Evolutionary conservation across 2,113 vertebrate species (phyloP), one percentile per base, ranked within the genome.

Genomic region (Desmodus rotundus): DNA sequence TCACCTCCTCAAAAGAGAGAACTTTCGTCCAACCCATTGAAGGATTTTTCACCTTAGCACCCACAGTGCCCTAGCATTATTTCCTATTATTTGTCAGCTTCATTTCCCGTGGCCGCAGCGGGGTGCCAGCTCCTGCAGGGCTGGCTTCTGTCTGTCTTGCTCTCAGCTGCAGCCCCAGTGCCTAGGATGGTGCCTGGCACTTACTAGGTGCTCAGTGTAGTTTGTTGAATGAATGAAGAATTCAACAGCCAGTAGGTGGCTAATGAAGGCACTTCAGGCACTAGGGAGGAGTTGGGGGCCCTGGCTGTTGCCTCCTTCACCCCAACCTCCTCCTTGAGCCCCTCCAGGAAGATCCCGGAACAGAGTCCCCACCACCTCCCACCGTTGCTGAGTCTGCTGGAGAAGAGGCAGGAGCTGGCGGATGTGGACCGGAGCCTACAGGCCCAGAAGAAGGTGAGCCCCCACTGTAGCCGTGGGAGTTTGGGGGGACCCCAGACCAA

Each of bases 361-460:
- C 63, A 74, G 33, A 96, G 84, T 0, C 10, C 12, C 0, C 58
- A 45, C 12, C 36, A 9, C 1, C 68, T 92, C 63, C 97, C 56
- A 0, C 81, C 82, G 0, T 94, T 97, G 88, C 93, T 74, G 0
- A 80, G 77, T 0, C 82, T 99, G 47, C 89, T 99, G 96, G 98
- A 98, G 85, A 99, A 98, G 96, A 98, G 94, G 9, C 83, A 47
- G 45, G 98, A 99, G 90, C 47, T 97, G 70, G 65, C 5, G 0
- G 96, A 97, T 6, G 96, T 96, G 4, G 97, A 98, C 33, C 77
- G 0, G 72, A 38, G 7, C 1, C 97, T 98, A 65, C 81, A 41
- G 73, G 96, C 87, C 33, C 97, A 97, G 93, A 98, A 93, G 93
- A 95, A 98, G 98, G 99, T 99, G 87, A 96, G 82, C 20, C 43